Percentiles rank a stretch among this genome's conserved stretches.
Evolutionary conservation across 2,888 invertebrate genomes (phyloP).

Genomic region (Cheilosia scutellata): DNA sequence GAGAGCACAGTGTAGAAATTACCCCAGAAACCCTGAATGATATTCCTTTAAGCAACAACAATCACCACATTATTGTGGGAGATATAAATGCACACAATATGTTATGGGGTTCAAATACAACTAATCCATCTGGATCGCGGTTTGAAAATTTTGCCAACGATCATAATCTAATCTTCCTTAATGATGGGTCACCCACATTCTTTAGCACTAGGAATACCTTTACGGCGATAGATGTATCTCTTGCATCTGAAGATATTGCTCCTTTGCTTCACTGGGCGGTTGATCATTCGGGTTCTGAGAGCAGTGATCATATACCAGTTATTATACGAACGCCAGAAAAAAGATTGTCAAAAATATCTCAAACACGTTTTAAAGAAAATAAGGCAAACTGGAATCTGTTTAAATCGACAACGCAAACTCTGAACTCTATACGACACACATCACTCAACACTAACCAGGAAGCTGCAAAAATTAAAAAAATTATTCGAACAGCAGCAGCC

Average conservation of each 20-base stretch:
- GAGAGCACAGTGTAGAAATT: background rate
- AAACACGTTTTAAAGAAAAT: conserved; percentile 15
- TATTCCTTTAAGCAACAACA: background rate
- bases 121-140: background rate
- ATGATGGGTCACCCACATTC: conserved; percentile 28
- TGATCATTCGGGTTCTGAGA: background rate
- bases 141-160: conserved; percentile 21
- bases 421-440: background rate
- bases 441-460: conserved; percentile 27
- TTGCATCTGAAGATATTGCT: conserved; percentile 9
- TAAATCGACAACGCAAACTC: background rate
- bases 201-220: conserved; percentile 28
- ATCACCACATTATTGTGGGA: conserved; percentile 12
- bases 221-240: conserved; percentile 3
- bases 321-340: background rate
- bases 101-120: conserved; percentile 5
- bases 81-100: conserved; percentile 6
- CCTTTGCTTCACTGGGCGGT: conserved; percentile 23
- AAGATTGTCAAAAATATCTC: background rate
- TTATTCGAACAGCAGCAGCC: conserved; percentile 16
- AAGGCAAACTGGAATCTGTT: conserved; percentile 5
- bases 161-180: background rate
- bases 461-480: conserved; percentile 45
- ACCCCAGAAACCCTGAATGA: background rate
- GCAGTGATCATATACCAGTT: conserved; percentile 25